Evolutionary conservation across 2,888 invertebrate species (phyloP).

Genomic region (Lepas anatifera): DNA sequence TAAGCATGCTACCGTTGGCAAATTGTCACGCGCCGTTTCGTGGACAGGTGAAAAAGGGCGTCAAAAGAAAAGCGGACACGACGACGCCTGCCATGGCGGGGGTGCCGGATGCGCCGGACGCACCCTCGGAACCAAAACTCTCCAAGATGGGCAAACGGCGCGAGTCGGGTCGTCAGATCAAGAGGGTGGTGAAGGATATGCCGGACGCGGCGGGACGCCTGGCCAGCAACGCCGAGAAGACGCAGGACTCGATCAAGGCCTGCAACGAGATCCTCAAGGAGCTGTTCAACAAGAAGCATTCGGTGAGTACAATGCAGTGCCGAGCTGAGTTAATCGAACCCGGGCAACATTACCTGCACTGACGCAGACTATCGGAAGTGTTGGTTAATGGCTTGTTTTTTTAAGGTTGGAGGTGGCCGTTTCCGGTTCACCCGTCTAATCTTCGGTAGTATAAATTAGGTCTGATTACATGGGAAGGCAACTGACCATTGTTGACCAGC

Average conservation of each 20-base stretch:
- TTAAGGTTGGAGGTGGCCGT: too few species aligned
- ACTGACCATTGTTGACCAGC: too few species aligned
- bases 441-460: too few species aligned
- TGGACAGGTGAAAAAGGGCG: constrained; percentile 62
- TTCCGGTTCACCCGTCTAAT: too few species aligned
- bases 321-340: too few species aligned
- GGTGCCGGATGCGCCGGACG: constrained; percentile 35
- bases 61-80: constrained; percentile 93
- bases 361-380: too few species aligned
- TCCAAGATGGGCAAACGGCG: constrained; percentile 54
- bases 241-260: constrained; percentile 71
- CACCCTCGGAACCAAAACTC: neutral
- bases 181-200: constrained; percentile 58
- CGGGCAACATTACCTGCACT: too few species aligned
- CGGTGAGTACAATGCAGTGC: too few species aligned
- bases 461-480: too few species aligned
- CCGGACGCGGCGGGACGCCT: constrained; percentile 34
- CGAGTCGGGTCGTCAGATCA: constrained; percentile 89
- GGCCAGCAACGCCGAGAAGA: neutral
- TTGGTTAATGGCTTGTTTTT: too few species aligned
- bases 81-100: constrained; percentile 20
- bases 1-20: too few species aligned
- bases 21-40: too few species aligned
- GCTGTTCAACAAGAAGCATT: constrained; percentile 82
- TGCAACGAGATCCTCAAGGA: constrained; percentile 89